A percentile compares a stretch with the other conserved stretches of the same genome.
These are phyloP conservation scores for Mionectes olivaceus DNA, from an alignment of 2,797 vertebrate species.

Conservation along the genomic window DNA sequence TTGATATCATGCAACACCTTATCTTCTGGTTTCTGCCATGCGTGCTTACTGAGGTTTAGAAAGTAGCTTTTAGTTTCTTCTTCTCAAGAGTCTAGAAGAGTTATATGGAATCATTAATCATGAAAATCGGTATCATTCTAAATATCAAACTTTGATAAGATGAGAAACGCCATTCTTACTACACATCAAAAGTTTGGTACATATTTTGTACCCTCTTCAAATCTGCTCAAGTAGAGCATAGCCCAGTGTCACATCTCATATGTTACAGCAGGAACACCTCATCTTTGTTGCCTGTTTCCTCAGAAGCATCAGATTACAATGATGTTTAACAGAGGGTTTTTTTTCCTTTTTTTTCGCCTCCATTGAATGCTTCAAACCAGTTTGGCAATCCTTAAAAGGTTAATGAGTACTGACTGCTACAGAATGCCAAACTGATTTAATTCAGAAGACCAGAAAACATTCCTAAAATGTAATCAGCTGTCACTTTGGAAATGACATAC, in stretches of 20 bases:
- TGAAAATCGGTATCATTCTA: neutral
- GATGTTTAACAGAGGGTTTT: neutral
- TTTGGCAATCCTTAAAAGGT: slow-evolving; percentile 58
- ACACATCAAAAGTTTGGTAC: neutral
- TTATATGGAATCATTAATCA: neutral
- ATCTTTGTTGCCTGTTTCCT: neutral
- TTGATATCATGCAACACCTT: neutral
- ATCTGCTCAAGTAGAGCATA: neutral
- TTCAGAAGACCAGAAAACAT: slow-evolving; percentile 60
- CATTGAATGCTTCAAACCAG: neutral
- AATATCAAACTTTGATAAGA: neutral
- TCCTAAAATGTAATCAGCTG: slow-evolving; percentile 46
- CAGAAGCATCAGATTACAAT: neutral
- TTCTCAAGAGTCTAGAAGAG: neutral
- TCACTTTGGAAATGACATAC: slow-evolving; percentile 45
- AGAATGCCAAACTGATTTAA: slow-evolving; percentile 57
- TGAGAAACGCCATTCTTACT: neutral
- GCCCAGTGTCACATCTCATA: neutral
- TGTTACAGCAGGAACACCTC: neutral
- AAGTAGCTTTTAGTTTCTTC: neutral
- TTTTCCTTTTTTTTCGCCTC: neutral
- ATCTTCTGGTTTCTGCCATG: neutral
- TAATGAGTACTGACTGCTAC: slow-evolving; percentile 56
- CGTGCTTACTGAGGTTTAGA: neutral
- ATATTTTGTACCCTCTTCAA: neutral